phyloP scores from a whole-genome alignment of 2,797 vertebrate genomes.

The Rhabdophis nuchalis region DNA sequence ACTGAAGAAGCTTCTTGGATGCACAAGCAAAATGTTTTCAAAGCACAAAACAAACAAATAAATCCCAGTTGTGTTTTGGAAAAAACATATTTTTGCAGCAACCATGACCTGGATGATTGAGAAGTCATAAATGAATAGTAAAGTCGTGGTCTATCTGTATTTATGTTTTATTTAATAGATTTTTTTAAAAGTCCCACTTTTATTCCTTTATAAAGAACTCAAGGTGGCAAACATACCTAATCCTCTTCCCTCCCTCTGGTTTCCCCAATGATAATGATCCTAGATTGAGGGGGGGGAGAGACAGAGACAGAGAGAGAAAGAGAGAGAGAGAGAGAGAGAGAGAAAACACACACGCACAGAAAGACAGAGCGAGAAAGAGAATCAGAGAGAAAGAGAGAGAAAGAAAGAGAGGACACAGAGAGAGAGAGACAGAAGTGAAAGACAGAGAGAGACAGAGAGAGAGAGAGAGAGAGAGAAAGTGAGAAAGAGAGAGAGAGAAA shows the following conservation, averaged over 20 bases:
- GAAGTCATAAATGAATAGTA: neutral
- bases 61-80: neutral
- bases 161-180: neutral
- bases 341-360: too few species aligned
- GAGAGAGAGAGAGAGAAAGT: too few species aligned
- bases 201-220: neutral
- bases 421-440: too few species aligned
- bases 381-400: too few species aligned
- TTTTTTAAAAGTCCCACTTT: neutral
- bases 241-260: neutral
- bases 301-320: too few species aligned
- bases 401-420: too few species aligned
- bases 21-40: neutral
- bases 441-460: too few species aligned
- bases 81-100: neutral
- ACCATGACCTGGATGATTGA: neutral
- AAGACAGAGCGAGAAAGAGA: rapidly evolving
- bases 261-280: neutral
- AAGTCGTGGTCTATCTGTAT: neutral
- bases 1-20: neutral
- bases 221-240: neutral
- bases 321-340: too few species aligned
- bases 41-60: neutral
- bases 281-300: neutral
- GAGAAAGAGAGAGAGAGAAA: too few species aligned